Evolutionary conservation across 2,113 vertebrate species (phyloP), one percentile per base, ranked within the genome.

Genomic region (Sceloporus tristichus): DNA sequence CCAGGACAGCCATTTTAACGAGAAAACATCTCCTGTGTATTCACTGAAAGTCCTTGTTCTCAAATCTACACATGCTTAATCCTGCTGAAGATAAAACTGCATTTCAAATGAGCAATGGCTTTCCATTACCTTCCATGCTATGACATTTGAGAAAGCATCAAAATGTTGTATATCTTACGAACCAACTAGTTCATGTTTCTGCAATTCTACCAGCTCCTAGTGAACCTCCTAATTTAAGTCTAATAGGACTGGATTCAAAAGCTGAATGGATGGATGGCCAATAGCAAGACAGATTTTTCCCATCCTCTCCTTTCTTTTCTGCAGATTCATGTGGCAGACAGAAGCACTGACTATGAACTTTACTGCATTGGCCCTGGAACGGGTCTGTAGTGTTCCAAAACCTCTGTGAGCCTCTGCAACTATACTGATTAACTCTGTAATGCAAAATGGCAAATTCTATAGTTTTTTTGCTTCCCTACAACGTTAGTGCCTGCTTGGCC

Each of bases 401-500:
- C 19, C 48, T 9, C 38, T 40, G 14, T 90, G 40, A 91, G 59
- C 25, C 53, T 87, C 81, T n/a, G 77, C 5, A 1, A 73, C 7
- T 40, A 13, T 82, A 7, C 4, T 25, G 14, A 5, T 75, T 81
- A 84, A 93, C 87, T 90, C 87, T 82, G 42, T 86, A 76, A 91
- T 5, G 53, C 65, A 91, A 92, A 91, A 25, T 2, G 78, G 88
- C 77, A 75, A 89, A 79, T 90, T 81, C 66, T 34, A 19, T 48
- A 38, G 21, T 27, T 5, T n/a, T 2, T 11, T 27, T 83, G 77
- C 81, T 91, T 82, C 74, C 82, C 25, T 84, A 84, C 85, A 85
- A 79, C 93, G 89, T 94, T 94, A 96, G 9, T 40, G 78, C 87
- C 90, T 88, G 94, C 3, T 0, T 89, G 84, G 91, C 94, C 94